Conservation (phyloP, 2,113 vertebrate genomes). For the Pomatostomus ruficeps region DNA sequence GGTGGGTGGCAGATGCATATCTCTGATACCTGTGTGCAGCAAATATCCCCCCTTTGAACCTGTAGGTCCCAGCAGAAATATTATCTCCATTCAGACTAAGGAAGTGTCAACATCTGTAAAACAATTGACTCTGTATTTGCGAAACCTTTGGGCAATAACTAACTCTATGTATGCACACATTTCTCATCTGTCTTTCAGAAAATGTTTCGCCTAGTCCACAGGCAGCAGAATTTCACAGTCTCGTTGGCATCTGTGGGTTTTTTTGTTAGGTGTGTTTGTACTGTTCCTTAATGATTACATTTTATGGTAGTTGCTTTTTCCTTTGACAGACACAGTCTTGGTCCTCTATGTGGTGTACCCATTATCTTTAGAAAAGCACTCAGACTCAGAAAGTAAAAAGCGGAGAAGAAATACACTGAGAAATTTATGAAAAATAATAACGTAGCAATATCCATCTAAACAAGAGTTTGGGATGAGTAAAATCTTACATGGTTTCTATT, state of each 20-base stretch:
- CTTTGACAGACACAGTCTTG: not conserved
- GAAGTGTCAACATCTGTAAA: not conserved
- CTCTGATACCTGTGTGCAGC: not conserved
- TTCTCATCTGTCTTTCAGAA: not conserved
- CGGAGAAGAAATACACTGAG: not conserved
- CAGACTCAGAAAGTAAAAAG: not conserved
- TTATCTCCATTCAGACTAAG: not conserved
- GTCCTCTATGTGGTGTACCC: not conserved
- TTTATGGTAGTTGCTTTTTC: not conserved
- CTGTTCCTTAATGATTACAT: not conserved
- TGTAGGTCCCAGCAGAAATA: not conserved
- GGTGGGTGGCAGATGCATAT: rapidly evolving
- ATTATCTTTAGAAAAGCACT: not conserved
- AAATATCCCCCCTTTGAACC: not conserved
- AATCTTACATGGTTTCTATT: not conserved
- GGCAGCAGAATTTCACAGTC: not conserved
- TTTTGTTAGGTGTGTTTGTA: not conserved
- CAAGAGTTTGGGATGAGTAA: not conserved
- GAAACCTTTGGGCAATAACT: not conserved
- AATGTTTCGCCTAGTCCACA: not conserved
- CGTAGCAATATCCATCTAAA: not conserved
- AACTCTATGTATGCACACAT: not conserved
- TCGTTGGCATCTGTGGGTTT: not conserved
- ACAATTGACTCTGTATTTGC: not conserved
- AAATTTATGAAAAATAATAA: not conserved